Evolutionary conservation across 1,140 invertebrate genomes (phyloP).

Genomic region (Lerema accius): DNA sequence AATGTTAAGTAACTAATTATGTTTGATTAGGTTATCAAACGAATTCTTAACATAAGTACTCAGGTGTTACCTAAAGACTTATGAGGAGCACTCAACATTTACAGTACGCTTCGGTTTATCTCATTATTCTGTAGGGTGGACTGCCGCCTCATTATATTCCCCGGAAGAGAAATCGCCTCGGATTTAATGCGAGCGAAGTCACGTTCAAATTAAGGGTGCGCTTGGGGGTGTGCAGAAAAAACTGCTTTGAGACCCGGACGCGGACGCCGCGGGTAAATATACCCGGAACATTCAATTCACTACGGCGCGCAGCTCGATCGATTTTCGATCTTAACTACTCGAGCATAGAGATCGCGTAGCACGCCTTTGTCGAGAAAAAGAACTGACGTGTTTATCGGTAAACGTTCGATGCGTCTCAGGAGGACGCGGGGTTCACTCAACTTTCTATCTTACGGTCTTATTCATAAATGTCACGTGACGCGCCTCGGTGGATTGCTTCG

Average conservation of each 20-base stretch:
- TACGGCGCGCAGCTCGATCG: not conserved
- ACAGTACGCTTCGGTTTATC: slow-evolving; percentile 8
- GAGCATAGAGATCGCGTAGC: not conserved
- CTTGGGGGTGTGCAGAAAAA: slow-evolving; percentile 22
- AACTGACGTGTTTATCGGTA: slow-evolving; percentile 13
- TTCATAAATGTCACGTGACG: slow-evolving; percentile 19
- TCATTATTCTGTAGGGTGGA: slow-evolving; percentile 26
- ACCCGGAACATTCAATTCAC: not conserved
- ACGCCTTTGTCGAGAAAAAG: not conserved
- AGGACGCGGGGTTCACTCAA: slow-evolving; percentile 19
- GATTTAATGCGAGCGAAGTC: slow-evolving; percentile 29
- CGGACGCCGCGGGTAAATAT: slow-evolving; percentile 10
- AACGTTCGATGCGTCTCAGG: not conserved
- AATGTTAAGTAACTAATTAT: too few species aligned
- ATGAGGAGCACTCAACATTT: not conserved
- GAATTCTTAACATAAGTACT: not conserved
- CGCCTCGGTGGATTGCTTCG: not conserved
- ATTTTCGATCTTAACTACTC: slow-evolving; percentile 3
- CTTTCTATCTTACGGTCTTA: slow-evolving; percentile 18
- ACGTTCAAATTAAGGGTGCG: slow-evolving; percentile 30
- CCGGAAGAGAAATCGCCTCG: slow-evolving; percentile 33
- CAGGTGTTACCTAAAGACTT: not conserved
- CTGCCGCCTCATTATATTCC: slow-evolving; percentile 25
- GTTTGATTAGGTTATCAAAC: not conserved
- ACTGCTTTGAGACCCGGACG: slow-evolving; percentile 20